A percentile compares a stretch with the other conserved stretches of the same genome.
Conservation (phyloP, 1,140 invertebrate genomes). For the Metopolophium dirhodum region DNA sequence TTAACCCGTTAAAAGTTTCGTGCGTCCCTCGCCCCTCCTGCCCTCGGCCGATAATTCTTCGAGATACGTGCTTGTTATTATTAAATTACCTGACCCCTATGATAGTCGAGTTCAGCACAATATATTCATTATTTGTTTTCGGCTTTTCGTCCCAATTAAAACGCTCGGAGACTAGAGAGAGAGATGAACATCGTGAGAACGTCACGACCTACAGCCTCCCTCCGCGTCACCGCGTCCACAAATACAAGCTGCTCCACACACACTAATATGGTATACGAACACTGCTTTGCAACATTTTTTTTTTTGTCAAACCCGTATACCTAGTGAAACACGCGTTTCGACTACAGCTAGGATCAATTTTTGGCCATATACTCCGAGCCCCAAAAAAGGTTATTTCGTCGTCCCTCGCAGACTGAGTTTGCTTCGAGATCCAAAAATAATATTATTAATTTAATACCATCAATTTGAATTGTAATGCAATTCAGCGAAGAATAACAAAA, state of each 20-base stretch:
- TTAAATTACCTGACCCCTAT: constrained; percentile 19
- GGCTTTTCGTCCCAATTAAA: constrained; percentile 50
- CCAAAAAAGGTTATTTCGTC: background rate
- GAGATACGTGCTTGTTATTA: constrained; percentile 12
- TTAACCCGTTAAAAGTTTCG: background rate
- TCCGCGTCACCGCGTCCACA: background rate
- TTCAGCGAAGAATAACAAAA: background rate
- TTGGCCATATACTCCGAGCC: background rate
- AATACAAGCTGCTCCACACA: background rate
- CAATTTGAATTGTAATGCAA: background rate
- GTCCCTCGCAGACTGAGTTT: background rate
- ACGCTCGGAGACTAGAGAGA: background rate
- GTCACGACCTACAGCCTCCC: constrained; percentile 33
- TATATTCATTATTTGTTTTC: constrained; percentile 20
- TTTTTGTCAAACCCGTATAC: background rate
- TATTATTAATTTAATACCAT: background rate
- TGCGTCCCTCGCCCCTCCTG: background rate
- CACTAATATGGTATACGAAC: background rate
- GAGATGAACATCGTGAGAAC: constrained; percentile 53
- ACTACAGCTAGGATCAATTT: background rate
- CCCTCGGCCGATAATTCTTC: too few species aligned
- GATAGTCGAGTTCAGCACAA: background rate
- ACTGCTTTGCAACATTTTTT: constrained; percentile 9
- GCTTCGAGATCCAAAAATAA: background rate
- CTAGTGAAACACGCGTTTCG: background rate